Percentiles rank a stretch among this genome's conserved stretches.
phyloP scores from a whole-genome alignment of 1,140 invertebrate species.

The Leptonema lineaticorne region DNA sequence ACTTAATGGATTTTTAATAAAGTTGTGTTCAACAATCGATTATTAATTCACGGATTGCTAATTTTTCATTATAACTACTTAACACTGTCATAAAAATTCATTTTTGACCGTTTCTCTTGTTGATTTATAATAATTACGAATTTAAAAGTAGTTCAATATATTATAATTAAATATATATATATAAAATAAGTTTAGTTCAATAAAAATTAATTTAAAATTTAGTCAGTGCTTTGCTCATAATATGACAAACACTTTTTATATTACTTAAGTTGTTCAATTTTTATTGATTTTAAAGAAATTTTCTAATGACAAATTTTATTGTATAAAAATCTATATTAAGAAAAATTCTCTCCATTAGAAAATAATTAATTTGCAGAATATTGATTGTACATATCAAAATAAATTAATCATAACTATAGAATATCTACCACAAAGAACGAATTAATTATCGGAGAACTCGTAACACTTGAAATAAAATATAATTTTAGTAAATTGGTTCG shows the following conservation, averaged over 20 bases:
- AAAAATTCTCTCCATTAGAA: too few species aligned
- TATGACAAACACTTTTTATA: neutral
- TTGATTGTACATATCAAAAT: too few species aligned
- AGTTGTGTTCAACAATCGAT: constrained; percentile 28
- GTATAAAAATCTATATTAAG: too few species aligned
- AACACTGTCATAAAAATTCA: neutral
- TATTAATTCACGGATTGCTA: neutral
- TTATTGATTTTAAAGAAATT: too few species aligned
- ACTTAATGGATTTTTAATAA: constrained; percentile 32
- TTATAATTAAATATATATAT: neutral
- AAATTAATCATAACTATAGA: too few species aligned
- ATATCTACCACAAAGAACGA: too few species aligned
- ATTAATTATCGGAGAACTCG: neutral
- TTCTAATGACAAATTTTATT: too few species aligned
- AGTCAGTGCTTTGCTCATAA: too few species aligned
- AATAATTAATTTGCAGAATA: too few species aligned
- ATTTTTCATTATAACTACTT: neutral
- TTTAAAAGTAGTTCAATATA: too few species aligned
- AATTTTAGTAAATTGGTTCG: neutral
- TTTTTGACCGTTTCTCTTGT: too few species aligned
- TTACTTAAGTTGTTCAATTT: neutral
- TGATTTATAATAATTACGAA: neutral
- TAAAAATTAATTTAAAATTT: neutral
- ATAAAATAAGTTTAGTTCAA: neutral
- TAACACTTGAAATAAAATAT: neutral